Base-by-base conservation (phyloP, 2,113 vertebrate species). In the pig (Sus scrofa) region DNA sequence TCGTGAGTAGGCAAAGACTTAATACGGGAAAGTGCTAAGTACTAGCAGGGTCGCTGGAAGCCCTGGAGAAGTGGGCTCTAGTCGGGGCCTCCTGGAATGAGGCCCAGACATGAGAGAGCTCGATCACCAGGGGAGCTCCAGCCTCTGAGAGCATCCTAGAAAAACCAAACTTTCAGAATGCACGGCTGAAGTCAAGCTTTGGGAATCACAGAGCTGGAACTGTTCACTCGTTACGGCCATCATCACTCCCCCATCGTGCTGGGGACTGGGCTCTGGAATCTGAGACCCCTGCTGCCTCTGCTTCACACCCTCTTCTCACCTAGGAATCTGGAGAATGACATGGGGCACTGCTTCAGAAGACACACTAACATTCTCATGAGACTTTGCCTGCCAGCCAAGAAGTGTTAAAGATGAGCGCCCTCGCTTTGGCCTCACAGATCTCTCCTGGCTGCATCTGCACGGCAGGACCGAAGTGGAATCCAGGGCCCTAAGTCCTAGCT, bases 1-100 rank as follows among this genome's bases (percentile, higher is more conserved):
- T 56, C 89, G 86, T 37, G 68, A 86, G 34, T 44, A 93, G 77
- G 56, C n/a, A 79, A 74, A 89, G n/a, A 56, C 62, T 73, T 89
- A 83, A 68, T 79, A 44, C 0, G 3, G 14, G 95, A 65, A 91
- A 89, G 44, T 44, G 8, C 24, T 26, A 26, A 4, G 34, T 73
- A 52, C 62, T 77, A 65, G 22, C 20, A 56, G 56, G 90, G 30
- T 78, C n/a, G 39, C 0, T 56, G 44, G 44, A 71, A 75, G 32
- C 5, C 39, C 56, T 65, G 44, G 65, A 93, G n/a, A 82, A 91
- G 39, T 60, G 22, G 37, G 12, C 15, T 91, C 1, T 62, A 20
- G 56, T 30, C 74, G 91, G 86, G 50, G 24, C 13, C 52, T 92
- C 15, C 50, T 22, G 6, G 24, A 93, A 88, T 86, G 60, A 65